phyloP scores from a whole-genome alignment of 2,888 invertebrate genomes.

The Pharmacophagus antenor region DNA sequence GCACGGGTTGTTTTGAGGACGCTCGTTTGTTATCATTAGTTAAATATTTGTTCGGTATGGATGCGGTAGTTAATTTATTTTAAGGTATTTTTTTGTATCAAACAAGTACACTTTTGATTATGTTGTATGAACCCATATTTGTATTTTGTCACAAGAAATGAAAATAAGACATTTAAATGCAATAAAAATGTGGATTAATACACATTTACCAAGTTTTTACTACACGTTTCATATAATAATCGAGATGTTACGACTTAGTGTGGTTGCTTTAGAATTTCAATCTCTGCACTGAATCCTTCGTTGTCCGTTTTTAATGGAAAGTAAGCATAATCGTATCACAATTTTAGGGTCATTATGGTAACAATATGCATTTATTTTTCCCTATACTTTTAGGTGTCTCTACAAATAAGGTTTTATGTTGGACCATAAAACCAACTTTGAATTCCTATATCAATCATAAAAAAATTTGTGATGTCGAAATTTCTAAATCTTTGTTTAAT shows the following conservation, averaged over 20 bases:
- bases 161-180: background rate
- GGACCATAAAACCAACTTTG: background rate
- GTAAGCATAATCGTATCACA: slow-evolving; percentile 19
- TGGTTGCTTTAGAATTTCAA: background rate
- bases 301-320: slow-evolving; percentile 1
- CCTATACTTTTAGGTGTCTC: slow-evolving; percentile 11
- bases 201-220: slow-evolving; percentile 15
- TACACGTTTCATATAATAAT: slow-evolving; percentile 1
- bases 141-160: slow-evolving; percentile 3
- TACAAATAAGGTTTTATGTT: slow-evolving; percentile 15
- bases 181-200: slow-evolving; percentile 1
- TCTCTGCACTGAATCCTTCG: background rate
- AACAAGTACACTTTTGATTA: slow-evolving; percentile 28
- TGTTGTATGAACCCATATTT: slow-evolving; percentile 2
- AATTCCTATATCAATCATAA: slow-evolving; percentile 6
- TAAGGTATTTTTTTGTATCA: slow-evolving; percentile 35
- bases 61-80: slow-evolving; percentile 36
- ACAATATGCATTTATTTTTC: slow-evolving; percentile 22
- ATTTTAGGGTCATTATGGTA: slow-evolving; percentile 17
- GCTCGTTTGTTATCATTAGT: slow-evolving; percentile 59
- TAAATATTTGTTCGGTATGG: slow-evolving; percentile 41
- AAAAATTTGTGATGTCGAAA: slow-evolving; percentile 10
- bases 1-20: slow-evolving; percentile 47
- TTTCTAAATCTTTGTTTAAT: slow-evolving; percentile 19
- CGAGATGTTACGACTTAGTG: background rate